These are phyloP conservation scores for Laspeyria flexula DNA, from an alignment of 2,888 invertebrate species.

Conservation along the genomic window DNA sequence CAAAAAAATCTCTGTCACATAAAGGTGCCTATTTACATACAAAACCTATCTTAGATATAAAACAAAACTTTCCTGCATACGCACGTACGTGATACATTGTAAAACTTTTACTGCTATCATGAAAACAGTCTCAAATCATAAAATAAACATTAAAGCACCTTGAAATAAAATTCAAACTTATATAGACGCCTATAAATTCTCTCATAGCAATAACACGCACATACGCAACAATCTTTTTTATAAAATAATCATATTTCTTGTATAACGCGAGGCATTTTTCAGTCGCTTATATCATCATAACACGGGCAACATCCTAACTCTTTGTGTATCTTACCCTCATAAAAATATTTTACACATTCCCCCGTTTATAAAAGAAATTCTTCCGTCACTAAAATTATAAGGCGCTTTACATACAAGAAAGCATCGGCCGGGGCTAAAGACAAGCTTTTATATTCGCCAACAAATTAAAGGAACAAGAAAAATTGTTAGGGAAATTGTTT, in stretches of 20 bases:
- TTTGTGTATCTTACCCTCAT: slow-evolving; percentile 31
- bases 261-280: slow-evolving; percentile 18
- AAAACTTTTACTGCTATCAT: slow-evolving; percentile 8
- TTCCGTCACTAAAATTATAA: slow-evolving; percentile 39
- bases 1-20: no score
- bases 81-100: slow-evolving; percentile 3
- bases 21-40: no score
- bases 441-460: slow-evolving; percentile 24
- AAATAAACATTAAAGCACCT: slow-evolving; percentile 6
- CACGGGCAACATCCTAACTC: slow-evolving; percentile 3
- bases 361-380: slow-evolving; percentile 40
- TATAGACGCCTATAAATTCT: slow-evolving; percentile 22
- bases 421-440: slow-evolving; percentile 12
- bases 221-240: slow-evolving; percentile 14
- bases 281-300: slow-evolving; percentile 18
- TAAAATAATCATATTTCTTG: slow-evolving; percentile 26
- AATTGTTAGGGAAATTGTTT: slow-evolving; percentile 57
- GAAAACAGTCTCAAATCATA: slow-evolving; percentile 2
- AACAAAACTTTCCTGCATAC: neutral
- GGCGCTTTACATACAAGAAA: slow-evolving; percentile 32
- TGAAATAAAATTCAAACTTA: slow-evolving; percentile 13
- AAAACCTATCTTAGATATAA: no score
- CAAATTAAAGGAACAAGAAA: slow-evolving; percentile 47
- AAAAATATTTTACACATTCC: slow-evolving; percentile 40
- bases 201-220: slow-evolving; percentile 31